Evolutionary conservation across 2,113 vertebrate genomes (phyloP).

Genomic region (Festucalex cinctus): DNA sequence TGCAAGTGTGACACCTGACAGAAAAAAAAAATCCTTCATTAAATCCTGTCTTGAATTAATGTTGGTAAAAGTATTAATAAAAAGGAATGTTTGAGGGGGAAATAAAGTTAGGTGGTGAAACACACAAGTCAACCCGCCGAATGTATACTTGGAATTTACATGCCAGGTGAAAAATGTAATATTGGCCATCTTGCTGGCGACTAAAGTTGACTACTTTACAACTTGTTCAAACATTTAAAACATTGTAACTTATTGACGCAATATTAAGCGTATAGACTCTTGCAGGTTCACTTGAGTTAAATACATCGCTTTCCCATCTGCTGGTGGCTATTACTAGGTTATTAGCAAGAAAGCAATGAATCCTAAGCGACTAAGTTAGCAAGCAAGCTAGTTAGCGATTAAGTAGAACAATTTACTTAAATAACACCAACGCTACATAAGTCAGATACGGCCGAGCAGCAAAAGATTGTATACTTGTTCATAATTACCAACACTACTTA

Average conservation of each 20-base stretch:
- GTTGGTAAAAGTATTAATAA: not conserved
- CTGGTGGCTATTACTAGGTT: not conserved
- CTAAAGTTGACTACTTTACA: slow-evolving; percentile 16
- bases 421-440: slow-evolving; percentile 10
- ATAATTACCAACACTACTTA: not conserved
- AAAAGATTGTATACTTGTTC: not conserved
- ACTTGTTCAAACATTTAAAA: slow-evolving; percentile 12
- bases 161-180: not conserved
- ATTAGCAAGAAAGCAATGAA: slow-evolving; percentile 21
- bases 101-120: not conserved
- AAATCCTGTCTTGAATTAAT: not conserved
- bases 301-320: not conserved
- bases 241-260: not conserved
- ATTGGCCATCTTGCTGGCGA: slow-evolving; percentile 4
- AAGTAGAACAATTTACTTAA: slow-evolving; percentile 16
- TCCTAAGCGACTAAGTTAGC: slow-evolving; percentile 36
- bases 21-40: not conserved
- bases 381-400: slow-evolving; percentile 34
- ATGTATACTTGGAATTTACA: not conserved
- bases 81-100: not conserved
- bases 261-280: not conserved
- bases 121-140: not conserved
- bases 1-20: not conserved
- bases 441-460: not conserved
- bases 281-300: not conserved